Base-by-base conservation (phyloP, 2,888 invertebrate species). In the Drosophila borealis region DNA sequence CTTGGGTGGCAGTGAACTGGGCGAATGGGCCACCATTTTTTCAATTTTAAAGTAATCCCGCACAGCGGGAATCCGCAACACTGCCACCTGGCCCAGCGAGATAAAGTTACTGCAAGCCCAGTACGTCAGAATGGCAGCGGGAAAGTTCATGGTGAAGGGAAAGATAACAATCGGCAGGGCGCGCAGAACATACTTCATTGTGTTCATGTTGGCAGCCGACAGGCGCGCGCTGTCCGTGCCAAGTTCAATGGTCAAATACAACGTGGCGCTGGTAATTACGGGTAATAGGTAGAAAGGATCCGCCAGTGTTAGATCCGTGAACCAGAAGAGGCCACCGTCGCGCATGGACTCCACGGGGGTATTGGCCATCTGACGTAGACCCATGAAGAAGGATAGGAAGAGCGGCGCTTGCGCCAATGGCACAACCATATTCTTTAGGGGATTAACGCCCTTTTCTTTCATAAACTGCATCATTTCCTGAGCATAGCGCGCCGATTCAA, bases 231-330 rank as follows among this genome's bases (percentile, higher is more conserved):
- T 93, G 89, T 98, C 98, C 2, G 96, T 95, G 53, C 98, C 97
- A 25, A 97, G 82, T 84, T 97, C 96, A 57, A 98, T 95, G 2
- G 98, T 98, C 0, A 95, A 92, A 91, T 94, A 95, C 87, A 99
- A 93, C 1, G 98, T 98, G 0, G 94, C 92, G 91, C 96, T 95
- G 1, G 98, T 98, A 53, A 98, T 93, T 1, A 98, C 6, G 0
- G 99, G 99, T 61, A 99, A 93, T 13, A 97, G 76, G 89, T 96
- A 99, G 91, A 94, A 97, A 48, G 98, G 98, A 93, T 99, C 99
- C 3, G 96, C 94, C 10, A 97, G 92, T 0, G 98, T 98, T 46
- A 99, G 94, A 93, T 99, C 98, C 3, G 94, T 93, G 91, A 99
- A 98, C 99, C 99, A 99, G 84, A 94, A 95, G 1, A 97, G 78